phyloP scores from a whole-genome alignment of 35 echinoderm and acorn worm species.

The Diadema setosum region DNA sequence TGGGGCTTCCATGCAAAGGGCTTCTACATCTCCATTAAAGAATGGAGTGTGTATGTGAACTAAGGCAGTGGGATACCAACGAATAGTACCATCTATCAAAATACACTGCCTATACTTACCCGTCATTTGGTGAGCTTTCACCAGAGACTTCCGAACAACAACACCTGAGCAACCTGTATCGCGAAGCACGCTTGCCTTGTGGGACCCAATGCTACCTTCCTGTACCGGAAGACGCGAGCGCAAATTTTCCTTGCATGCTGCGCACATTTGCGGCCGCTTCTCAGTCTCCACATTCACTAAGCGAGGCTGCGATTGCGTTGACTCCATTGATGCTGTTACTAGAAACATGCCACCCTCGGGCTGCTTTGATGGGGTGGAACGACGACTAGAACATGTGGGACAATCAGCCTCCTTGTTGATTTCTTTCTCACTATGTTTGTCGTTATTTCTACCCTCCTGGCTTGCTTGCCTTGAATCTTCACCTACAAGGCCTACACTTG shows the following conservation, averaged over 20 bases:
- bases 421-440: too few species aligned
- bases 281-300: too few species aligned
- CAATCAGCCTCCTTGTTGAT: too few species aligned
- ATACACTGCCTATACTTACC: slow-evolving; percentile 30
- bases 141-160: slow-evolving; percentile 23
- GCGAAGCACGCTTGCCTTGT: slow-evolving; percentile 11
- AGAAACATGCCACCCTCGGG: too few species aligned
- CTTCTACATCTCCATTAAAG: slow-evolving; percentile 45
- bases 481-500: background rate
- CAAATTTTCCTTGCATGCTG: slow-evolving; percentile 4
- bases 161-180: slow-evolving; percentile 60
- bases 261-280: background rate
- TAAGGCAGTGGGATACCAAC: slow-evolving; percentile 15
- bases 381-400: background rate
- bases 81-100: slow-evolving; percentile 54
- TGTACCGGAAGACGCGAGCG: slow-evolving; percentile 4
- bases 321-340: too few species aligned
- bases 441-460: background rate
- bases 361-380: too few species aligned
- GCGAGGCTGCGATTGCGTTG: too few species aligned
- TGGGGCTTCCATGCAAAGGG: slow-evolving; percentile 48
- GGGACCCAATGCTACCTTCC: slow-evolving; percentile 7
- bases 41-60: slow-evolving; percentile 46
- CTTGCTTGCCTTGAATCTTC: too few species aligned
- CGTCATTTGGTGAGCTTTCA: slow-evolving; percentile 12